Evolutionary conservation across 1,140 invertebrate species (phyloP).

Genomic region (Babylonia areolata): DNA sequence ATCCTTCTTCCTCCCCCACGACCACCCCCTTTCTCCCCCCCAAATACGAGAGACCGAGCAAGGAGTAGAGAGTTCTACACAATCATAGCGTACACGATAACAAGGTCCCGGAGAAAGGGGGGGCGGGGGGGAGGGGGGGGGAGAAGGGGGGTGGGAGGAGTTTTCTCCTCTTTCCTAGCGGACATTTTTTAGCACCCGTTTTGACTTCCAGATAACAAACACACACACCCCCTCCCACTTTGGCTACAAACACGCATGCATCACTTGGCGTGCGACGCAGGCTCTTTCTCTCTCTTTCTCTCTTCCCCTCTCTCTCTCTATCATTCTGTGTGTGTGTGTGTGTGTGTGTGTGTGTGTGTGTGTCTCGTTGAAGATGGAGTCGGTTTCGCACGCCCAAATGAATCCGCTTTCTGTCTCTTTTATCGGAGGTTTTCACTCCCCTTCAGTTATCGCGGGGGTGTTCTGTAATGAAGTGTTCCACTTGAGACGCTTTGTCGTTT

Average conservation of each 20-base stretch:
- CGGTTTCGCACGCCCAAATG: not conserved
- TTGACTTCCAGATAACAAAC: constrained; percentile 3
- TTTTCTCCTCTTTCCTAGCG: not conserved
- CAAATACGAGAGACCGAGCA: too few relatives aligned
- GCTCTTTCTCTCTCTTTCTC: too few relatives aligned
- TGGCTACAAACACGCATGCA: constrained; percentile 17
- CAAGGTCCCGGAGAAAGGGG: too few relatives aligned
- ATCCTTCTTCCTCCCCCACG: too few relatives aligned
- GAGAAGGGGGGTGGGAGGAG: too few relatives aligned
- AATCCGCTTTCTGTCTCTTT: constrained; percentile 3
- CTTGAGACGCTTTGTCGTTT: not conserved
- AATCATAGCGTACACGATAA: constrained; percentile 18
- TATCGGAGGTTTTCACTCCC: not conserved
- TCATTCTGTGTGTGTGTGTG: not conserved
- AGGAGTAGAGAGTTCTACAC: not conserved
- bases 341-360: too few relatives aligned
- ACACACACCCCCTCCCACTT: not conserved
- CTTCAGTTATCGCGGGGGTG: not conserved
- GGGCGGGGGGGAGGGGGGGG: too few relatives aligned
- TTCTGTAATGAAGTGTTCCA: constrained; percentile 15
- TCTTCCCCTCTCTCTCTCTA: too few relatives aligned
- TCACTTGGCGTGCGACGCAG: not conserved
- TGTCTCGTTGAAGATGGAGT: not conserved
- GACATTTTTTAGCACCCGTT: constrained; percentile 10
- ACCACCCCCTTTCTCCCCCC: too few relatives aligned